Percentiles rank a stretch among this genome's conserved stretches.
phyloP scores from a whole-genome alignment of 2,797 vertebrate species.

The Ispidina picta region DNA sequence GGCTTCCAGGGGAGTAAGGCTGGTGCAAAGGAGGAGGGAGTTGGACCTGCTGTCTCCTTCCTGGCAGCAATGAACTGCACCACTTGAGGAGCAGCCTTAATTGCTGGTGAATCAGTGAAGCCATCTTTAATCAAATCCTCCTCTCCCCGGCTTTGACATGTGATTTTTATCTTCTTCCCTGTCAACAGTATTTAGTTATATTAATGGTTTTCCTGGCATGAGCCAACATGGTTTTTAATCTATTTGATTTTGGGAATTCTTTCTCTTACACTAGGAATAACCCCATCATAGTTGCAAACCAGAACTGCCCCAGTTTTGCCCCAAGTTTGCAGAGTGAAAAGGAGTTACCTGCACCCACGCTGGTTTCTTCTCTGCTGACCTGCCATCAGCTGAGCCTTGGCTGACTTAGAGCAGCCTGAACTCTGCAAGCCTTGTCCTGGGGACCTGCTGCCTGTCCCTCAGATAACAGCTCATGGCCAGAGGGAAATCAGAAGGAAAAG shows the following conservation, averaged over 20 bases:
- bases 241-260: slow-evolving; percentile 4
- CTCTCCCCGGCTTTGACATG: slow-evolving; percentile 16
- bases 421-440: not conserved
- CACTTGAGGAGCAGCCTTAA: slow-evolving; percentile 18
- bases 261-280: not conserved
- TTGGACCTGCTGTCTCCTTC: not conserved
- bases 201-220: slow-evolving; percentile 42
- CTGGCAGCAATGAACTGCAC: not conserved
- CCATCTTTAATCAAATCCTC: slow-evolving; percentile 50
- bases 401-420: rapidly evolving
- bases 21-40: not conserved
- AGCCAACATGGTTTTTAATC: slow-evolving; percentile 5
- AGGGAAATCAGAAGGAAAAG: not conserved
- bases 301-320: not conserved
- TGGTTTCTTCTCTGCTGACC: not conserved
- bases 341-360: rapidly evolving
- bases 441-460: not conserved
- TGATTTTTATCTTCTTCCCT: slow-evolving; percentile 50
- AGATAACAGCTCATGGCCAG: not conserved
- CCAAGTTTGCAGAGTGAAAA: not conserved
- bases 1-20: not conserved
- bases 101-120: slow-evolving; percentile 36
- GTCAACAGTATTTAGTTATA: slow-evolving; percentile 36
- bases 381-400: rapidly evolving
- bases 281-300: not conserved